These are phyloP conservation scores for Stigmatopora argus DNA, from an alignment of 2,113 vertebrate genomes.

Conservation along the genomic window DNA sequence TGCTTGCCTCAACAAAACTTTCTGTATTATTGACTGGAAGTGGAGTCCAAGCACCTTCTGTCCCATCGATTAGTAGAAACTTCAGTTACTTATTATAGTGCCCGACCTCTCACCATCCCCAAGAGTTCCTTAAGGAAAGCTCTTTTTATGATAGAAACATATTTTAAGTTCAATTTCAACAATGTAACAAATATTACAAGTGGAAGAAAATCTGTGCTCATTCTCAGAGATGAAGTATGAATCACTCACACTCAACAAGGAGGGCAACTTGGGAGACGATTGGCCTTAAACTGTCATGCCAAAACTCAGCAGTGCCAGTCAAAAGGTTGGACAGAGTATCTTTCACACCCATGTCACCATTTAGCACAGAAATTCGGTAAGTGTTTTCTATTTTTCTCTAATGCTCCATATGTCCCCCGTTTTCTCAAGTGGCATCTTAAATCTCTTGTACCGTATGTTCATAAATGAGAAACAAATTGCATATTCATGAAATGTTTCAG, in stretches of 20 bases:
- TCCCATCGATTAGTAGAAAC: constrained; percentile 35
- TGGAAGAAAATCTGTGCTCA: constrained; percentile 6
- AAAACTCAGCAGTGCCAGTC: constrained; percentile 20
- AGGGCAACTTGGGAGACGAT: background rate
- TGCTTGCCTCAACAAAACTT: constrained; percentile 28
- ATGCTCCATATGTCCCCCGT: background rate
- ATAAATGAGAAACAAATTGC: background rate
- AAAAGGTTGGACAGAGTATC: constrained; percentile 22
- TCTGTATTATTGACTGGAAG: constrained; percentile 41
- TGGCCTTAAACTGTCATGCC: constrained; percentile 28
- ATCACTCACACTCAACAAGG: constrained; percentile 7
- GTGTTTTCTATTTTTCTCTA: too few relatives aligned
- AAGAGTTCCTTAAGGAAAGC: background rate
- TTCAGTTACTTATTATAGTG: constrained; percentile 42
- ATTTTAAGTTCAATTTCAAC: background rate
- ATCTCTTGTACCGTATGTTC: background rate
- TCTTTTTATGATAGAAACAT: background rate
- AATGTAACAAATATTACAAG: background rate
- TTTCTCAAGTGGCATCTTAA: background rate
- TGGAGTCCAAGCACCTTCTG: constrained; percentile 23
- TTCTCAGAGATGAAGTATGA: constrained; percentile 8
- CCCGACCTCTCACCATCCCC: background rate
- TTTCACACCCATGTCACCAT: constrained; percentile 29
- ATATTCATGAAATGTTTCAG: too few relatives aligned
- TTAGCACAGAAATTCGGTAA: constrained; percentile 15